A percentile compares a stretch with the other conserved stretches of the same genome.
Conservation (phyloP, 2,797 vertebrate genomes). For the Apogon hyalosoma region DNA sequence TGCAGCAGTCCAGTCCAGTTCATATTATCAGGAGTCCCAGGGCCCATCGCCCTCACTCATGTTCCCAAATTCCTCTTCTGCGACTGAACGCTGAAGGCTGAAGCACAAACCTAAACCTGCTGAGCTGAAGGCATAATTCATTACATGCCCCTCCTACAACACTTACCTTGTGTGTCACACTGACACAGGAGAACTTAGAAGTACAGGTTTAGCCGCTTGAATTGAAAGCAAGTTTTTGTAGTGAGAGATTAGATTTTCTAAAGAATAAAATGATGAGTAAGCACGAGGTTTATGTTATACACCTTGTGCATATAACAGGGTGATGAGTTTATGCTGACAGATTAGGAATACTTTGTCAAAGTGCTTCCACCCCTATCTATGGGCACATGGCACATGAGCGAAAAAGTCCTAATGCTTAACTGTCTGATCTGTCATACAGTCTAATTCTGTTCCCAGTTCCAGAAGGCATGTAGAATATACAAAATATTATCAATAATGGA, state of each 20-base stretch:
- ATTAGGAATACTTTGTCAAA: neutral
- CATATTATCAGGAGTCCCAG: constrained; percentile 80
- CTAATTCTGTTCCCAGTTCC: no score
- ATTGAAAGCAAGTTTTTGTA: constrained; percentile 2
- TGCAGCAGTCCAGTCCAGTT: constrained; percentile 77
- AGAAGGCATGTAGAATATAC: no score
- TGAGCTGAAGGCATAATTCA: constrained; percentile 50
- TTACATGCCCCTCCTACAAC: constrained; percentile 70
- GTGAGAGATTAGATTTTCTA: neutral
- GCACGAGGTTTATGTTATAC: neutral
- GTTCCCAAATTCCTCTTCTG: constrained; percentile 47
- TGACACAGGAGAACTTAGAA: constrained; percentile 35
- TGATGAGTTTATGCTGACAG: neutral
- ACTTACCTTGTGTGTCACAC: constrained; percentile 32
- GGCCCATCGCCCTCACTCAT: constrained; percentile 69
- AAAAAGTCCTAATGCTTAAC: no score
- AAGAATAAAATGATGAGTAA: constrained; percentile 7
- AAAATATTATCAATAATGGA: no score
- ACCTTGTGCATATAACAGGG: neutral
- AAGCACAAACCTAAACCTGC: constrained; percentile 63
- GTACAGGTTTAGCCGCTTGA: constrained; percentile 62
- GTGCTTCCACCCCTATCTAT: constrained; percentile 9
- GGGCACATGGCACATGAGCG: no score
- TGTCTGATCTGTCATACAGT: no score
- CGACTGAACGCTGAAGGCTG: constrained; percentile 44